Evolutionary conservation across 1,140 invertebrate species (phyloP).

Genomic region (Nylanderia fulva): DNA sequence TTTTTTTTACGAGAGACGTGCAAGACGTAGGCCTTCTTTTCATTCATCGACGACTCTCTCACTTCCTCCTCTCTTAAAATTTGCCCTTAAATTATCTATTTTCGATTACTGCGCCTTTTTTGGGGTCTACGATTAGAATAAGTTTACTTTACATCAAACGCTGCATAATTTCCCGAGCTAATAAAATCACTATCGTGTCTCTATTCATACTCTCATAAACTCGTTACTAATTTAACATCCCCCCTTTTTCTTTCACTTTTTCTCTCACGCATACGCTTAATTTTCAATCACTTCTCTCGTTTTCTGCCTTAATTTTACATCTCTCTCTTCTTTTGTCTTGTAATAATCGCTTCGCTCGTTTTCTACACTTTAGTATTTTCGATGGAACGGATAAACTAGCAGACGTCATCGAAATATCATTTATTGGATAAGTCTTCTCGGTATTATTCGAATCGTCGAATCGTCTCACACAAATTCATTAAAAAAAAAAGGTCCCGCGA

Average conservation of each 20-base stretch:
- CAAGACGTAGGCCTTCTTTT: constrained; percentile 18
- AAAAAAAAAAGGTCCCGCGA: constrained; percentile 25
- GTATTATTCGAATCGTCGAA: constrained; percentile 18
- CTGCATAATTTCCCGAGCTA: constrained; percentile 78
- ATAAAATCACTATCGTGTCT: constrained; percentile 84
- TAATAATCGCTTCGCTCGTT: constrained; percentile 55
- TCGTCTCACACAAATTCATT: constrained; percentile 22
- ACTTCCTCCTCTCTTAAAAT: constrained; percentile 32
- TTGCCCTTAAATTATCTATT: constrained; percentile 60
- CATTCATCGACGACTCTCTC: background rate
- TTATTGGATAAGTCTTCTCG: constrained; percentile 23
- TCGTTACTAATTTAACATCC: constrained; percentile 82
- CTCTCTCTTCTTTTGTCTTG: no score
- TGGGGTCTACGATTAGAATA: constrained; percentile 65
- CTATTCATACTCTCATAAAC: constrained; percentile 81
- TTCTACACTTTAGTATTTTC: constrained; percentile 66
- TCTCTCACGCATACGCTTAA: background rate
- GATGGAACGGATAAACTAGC: constrained; percentile 83
- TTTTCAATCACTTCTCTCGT: constrained; percentile 51
- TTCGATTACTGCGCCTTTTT: constrained; percentile 44
- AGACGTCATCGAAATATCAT: constrained; percentile 61
- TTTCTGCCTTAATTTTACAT: no score
- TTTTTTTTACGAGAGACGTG: background rate
- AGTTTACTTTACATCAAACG: constrained; percentile 78
- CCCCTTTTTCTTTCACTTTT: background rate